Evolutionary conservation across 2,113 vertebrate species (phyloP), one percentile per base, ranked within the genome.

Genomic region (Euleptes europaea): DNA sequence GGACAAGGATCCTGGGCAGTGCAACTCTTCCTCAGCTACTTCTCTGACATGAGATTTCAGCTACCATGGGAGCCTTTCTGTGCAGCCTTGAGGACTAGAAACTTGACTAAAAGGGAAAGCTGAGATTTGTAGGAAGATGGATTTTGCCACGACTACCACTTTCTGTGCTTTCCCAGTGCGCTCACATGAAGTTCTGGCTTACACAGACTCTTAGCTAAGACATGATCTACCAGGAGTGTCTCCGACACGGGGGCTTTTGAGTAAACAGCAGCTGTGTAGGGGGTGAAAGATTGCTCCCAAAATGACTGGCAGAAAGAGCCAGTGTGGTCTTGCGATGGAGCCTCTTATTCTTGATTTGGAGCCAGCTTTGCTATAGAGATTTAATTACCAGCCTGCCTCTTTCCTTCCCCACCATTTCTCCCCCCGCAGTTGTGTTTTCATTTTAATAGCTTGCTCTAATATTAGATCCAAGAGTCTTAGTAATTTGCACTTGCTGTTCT

Each of bases 401-500:
- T 33, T 70, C 70, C 42, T 70, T 42, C 28, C 21, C 31, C 26
- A 3, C 69, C 35, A 3, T n/a, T 23, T 12, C 51, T 28, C 35
- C 33, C 23, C 5, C 70, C 31, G n/a, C 65, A 6, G 19, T 12
- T 7, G n/a, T 33, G 7, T n/a, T 42, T n/a, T 71, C 71, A 47
- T 69, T 51, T 54, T 80, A 85, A 63, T 60, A 26, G 47, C 44
- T 69, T 76, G 31, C 51, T 74, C 75, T 51, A 28, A 38, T 73
- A 80, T 57, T 82, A 54, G 2, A 83, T 78, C 44, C 84, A 85
- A 69, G 75, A 63, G 57, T 28, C 35, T 54, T 23, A 79, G 49
- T 33, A 73, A 77, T 86, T 84, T 77, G 7, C 9, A 9, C 87
- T 90, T 87, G 44, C 90, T 78, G 81, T 47, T 80, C 89, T 86